phyloP scores from a whole-genome alignment of 2,888 invertebrate species.

The Callyntrura sp. region DNA sequence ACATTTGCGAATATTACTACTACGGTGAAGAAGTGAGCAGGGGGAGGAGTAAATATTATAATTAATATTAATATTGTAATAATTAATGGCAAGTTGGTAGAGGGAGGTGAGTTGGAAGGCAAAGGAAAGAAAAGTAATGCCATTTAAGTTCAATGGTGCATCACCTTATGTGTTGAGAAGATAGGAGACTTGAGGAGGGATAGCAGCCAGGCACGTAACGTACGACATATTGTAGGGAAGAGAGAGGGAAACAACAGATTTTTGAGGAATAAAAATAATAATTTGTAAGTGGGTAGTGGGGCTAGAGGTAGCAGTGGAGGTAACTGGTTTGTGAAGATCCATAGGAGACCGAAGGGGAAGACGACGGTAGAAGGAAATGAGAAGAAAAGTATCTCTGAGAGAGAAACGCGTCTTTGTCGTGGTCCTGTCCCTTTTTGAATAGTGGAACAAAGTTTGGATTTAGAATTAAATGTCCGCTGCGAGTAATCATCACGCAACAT shows the following conservation, averaged over 20 bases:
- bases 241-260: neutral
- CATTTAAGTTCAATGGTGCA: too few relatives aligned
- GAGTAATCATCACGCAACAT: conserved; percentile 67
- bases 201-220: neutral
- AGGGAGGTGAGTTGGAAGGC: neutral
- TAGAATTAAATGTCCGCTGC: conserved; percentile 65
- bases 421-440: neutral
- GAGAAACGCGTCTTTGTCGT: too few relatives aligned
- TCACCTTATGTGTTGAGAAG: too few relatives aligned
- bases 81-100: neutral
- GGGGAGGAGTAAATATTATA: too few relatives aligned
- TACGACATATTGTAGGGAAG: neutral
- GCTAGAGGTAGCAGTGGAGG: neutral
- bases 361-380: conserved; percentile 27
- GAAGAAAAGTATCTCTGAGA: conserved; percentile 28
- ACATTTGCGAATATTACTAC: too few relatives aligned
- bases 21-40: too few relatives aligned
- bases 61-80: too few relatives aligned
- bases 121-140: too few relatives aligned
- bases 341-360: neutral
- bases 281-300: neutral
- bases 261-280: neutral
- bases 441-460: neutral
- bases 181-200: neutral
- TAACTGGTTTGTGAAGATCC: neutral